Conservation (phyloP, 2,113 vertebrate species). For the Centropristis striata region DNA sequence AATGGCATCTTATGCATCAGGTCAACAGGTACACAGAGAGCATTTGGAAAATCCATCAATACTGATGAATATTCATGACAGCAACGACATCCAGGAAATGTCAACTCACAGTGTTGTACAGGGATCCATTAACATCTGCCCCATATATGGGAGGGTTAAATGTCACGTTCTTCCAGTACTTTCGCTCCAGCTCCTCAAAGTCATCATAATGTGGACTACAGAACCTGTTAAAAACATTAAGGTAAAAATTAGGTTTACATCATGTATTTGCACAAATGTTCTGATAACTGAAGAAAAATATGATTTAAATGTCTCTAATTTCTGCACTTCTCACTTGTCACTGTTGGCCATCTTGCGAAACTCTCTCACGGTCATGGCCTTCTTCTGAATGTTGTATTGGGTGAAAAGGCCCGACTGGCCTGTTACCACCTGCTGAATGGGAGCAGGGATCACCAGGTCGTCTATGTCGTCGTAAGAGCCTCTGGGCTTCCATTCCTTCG, state of each 20-base stretch:
- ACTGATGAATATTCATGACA: not conserved
- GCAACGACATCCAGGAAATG: not conserved
- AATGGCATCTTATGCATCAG: not conserved
- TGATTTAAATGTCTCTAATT: not conserved
- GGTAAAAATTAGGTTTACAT: not conserved
- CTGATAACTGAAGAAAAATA: not conserved
- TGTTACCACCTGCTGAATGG: constrained; percentile 97
- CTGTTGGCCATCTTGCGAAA: constrained; percentile 95
- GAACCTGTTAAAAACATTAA: constrained; percentile 84
- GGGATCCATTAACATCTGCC: constrained; percentile 94
- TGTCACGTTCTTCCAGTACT: constrained; percentile 98
- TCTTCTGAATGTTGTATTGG: constrained; percentile 99
- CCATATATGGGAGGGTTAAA: constrained; percentile 98
- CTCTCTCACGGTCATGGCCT: constrained; percentile 94
- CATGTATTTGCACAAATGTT: not conserved
- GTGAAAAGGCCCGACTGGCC: constrained; percentile 99
- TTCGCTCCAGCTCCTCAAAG: constrained; percentile 97
- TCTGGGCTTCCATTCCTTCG: constrained; percentile 96
- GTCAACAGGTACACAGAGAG: not conserved
- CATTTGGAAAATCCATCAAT: not conserved
- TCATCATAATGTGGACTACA: constrained; percentile 94
- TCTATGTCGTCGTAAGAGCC: constrained; percentile 94
- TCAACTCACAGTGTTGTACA: constrained; percentile 92
- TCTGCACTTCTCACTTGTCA: constrained; percentile 89
- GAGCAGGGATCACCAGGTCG: constrained; percentile 94